Base-by-base conservation (phyloP, 2,888 invertebrate species). In the Dione vanillae region DNA sequence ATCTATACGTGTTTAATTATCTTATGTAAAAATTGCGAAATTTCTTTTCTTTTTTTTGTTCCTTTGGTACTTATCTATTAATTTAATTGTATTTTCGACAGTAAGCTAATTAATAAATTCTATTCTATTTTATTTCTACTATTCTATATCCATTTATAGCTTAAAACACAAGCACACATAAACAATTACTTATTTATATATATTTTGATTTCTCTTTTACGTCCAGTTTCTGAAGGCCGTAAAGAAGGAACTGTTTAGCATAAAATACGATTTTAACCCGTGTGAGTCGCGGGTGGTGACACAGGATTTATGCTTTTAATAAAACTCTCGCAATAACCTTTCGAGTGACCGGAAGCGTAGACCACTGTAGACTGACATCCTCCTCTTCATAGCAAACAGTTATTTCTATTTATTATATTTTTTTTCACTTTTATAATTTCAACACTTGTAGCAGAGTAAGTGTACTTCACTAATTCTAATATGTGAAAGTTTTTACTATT, bases 241-340 rank as follows among this genome's bases (percentile, higher is more conserved):
- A 62, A 75, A 65, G 70, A 67, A 73, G 69, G 80, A 84, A 83
- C 79, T 83, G 80, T 86, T 89, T 89, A 88, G 85, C 85, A 87
- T 88, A 85, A 87, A 85, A 82, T 83, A 88, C 85, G 85, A 85
- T 85, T 84, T 85, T 88, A 86, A n/a, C n/a, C 86, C 85, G 85
- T 85, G 86, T 80, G 83, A 81, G 81, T 80, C 85, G 84, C 91
- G 89, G 89, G 87, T 93, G 92, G 90, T 92, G 92, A 92, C 92
- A 84, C 79, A 79, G 85, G 89, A 92, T 93, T 93, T 93, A 93
- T 92, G 87, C 90, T 90, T 92, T 92, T 92, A 92, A 92, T 92
- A 92, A 92, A 92, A 92, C 86, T 82, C 84, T 83, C 81, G 83
- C 84, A 80, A 86, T 86, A 85, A 85, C 82, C 82, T n/a, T 86